Evolutionary conservation across 2,113 vertebrate genomes (phyloP), one percentile per base, ranked within the genome.

Genomic region (human): DNA sequence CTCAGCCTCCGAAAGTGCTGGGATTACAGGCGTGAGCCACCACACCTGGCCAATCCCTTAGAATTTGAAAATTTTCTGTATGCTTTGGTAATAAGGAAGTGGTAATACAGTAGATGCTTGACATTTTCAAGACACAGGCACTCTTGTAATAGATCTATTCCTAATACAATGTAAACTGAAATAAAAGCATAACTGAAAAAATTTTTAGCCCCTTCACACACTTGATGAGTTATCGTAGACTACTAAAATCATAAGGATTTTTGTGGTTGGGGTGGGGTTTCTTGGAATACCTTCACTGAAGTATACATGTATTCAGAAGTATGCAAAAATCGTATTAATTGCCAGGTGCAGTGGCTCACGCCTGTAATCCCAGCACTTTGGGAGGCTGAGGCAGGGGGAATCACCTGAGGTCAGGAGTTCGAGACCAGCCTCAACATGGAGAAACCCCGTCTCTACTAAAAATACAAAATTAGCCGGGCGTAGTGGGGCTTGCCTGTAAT

Each of bases 111-210:
- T 76, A 66, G 57, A 48, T 25, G 5, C 48, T 84, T 75, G 48
- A 22, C 32, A 35, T 48, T 97, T 57, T 86, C 6, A 78, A 94
- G 50, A 85, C 20, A 72, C 1, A 83, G 22, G 35, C 25, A 59
- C 7, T 80, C 35, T 23, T 83, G n/a, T 52, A 80, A 38, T 12
- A 40, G 38, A 73, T 82, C 20, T 90, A 95, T 96, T 96, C 38
- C 57, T 93, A 81, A 80, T 90, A 82, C 89, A 90, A 48, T 73
- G 70, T 90, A 87, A 95, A 66, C 43, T 87, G 22, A 86, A 93
- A 48, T 59, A 81, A 82, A 82, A 85, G 45, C 38, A 25, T 66
- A 80, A 68, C 38, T 80, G 30, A 66, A 89, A 84, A 95, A 79
- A 43, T 23, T 43, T 50, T 30, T n/a, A 80, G 43, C 12, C 8